Evolutionary conservation across 2,888 invertebrate species (phyloP).

Genomic region (Scaptomyza cyrtandrae): DNA sequence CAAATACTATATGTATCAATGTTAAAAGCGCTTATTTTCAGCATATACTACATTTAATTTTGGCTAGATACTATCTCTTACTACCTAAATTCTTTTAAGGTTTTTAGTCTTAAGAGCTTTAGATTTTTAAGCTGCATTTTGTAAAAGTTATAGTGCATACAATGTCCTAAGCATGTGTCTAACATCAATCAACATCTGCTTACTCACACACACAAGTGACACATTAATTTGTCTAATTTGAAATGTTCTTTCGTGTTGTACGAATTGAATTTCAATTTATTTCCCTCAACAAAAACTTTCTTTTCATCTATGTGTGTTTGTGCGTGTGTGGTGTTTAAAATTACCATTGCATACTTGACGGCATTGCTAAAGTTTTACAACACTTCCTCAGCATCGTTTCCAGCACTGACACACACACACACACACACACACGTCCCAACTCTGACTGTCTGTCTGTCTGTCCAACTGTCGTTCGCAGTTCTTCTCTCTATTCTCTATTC

Average conservation of each 20-base stretch:
- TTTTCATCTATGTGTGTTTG: slow-evolving; percentile 4
- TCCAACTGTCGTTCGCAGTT: background rate
- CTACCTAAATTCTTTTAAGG: background rate
- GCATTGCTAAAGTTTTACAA: slow-evolving; percentile 45
- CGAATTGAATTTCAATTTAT: slow-evolving; percentile 65
- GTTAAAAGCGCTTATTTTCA: background rate
- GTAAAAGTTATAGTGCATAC: slow-evolving; percentile 9
- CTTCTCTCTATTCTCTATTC: slow-evolving; percentile 14
- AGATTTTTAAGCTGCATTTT: background rate
- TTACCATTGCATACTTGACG: slow-evolving; percentile 58
- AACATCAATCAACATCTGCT: slow-evolving; percentile 18
- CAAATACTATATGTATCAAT: too few species aligned
- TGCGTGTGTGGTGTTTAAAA: slow-evolving; percentile 37
- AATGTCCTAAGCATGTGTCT: slow-evolving; percentile 1
- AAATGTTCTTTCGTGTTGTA: slow-evolving; percentile 34
- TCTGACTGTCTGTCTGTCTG: slow-evolving; percentile 1
- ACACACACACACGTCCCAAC: slow-evolving; percentile 30
- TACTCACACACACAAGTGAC: slow-evolving; percentile 25
- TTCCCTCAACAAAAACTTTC: slow-evolving; percentile 34
- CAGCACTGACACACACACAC: slow-evolving; percentile 30
- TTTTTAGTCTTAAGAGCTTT: background rate
- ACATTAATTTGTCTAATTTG: slow-evolving; percentile 47
- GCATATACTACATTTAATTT: background rate
- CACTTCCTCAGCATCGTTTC: slow-evolving; percentile 38
- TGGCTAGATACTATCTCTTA: background rate